Base-by-base conservation (phyloP, 2,888 invertebrate genomes). In the Kryphioiulus occultus region DNA sequence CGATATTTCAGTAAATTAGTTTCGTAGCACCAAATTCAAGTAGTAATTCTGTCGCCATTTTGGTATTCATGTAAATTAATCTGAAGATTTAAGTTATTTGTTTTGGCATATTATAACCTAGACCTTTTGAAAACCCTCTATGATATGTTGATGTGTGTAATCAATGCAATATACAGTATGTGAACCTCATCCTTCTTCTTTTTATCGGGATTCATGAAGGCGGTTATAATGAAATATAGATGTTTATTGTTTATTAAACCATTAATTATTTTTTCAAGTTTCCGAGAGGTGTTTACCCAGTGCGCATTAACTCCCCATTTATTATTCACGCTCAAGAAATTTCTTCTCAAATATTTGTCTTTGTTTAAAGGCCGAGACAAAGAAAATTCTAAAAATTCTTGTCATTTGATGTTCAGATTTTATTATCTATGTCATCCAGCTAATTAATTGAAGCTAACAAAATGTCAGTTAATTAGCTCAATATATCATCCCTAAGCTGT, bases 391-490 rank as follows among this genome's bases (percentile, higher is more conserved):
- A 59, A 59, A 59, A 59, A 59, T 59, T n/a, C 59, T 39, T 59
- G 59, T 59, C 59, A 22, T 59, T 59, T 59, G 59, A 59, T 17
- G 59, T 59, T 59, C 59, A 59, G 59, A 59, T 59, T 59, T 59
- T 59, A 59, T 59, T 59, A 59, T 59, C 59, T 59, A 22, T 59
- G 59, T 59, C 59, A 59, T 7, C 59, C 59, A 59, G 7, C 59
- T 59, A 59, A 59, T 59, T 59, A 59, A 59, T 59, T 59, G 59
- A 59, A 59, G 59, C 59, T 59, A 59, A 59, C 59, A 59, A 59
- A 59, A 59, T 59, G 59, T 59, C 59, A 59, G 59, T 59, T 59
- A 59, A 59, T 59, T 59, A 59, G 59, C 59, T 22, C 59, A 59
- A 59, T 59, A 59, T 59, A 59, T 59, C 59, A 59, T 59, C 10